Evolutionary conservation across 1,140 invertebrate genomes (phyloP), one percentile per base, ranked within the genome.

Genomic region (Leptoteleia sp.): DNA sequence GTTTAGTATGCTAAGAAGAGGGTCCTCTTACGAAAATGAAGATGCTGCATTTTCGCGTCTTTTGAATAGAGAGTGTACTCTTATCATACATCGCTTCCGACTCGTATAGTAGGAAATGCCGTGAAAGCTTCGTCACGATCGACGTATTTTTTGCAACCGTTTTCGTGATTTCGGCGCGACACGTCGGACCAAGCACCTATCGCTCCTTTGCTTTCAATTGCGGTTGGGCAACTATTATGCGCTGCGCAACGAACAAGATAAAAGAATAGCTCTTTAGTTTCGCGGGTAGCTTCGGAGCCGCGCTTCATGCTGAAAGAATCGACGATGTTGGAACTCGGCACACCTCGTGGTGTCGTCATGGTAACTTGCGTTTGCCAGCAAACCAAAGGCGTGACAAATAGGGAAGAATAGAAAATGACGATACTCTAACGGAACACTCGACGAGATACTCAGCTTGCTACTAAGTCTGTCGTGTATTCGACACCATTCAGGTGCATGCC

Each of bases 341-440:
- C 65, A 81, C 70, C 43, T 81, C 75, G 75, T 72, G 75, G 78
- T 76, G 78, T 81, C 76, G 72, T 64, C 72, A 81, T 81, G 76
- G 80, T 55, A 79, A 81, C 80, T 73, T 68, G 68, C 67, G 72
- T 76, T 78, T 75, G 80, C 73, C 65, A 61, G 65, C 65, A 76
- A 82, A 77, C 77, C 61, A 76, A 80, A 82, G 77, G 77, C 80
- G 80, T 80, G 80, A 82, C 77, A 82, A 80, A 82, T 76, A 80
- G 70, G 75, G 80, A 82, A 82, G 80, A 77, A 82, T 80, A 81
- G 73, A 82, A 79, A 80, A 82, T 80, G 80, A 82, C 65, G 77
- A 82, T 62, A 68, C 70, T 82, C 70, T 70, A 65, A 25, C 67
- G 38, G 16, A 50, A 59, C 79, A 70, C 77, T 77, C 59, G 35